phyloP scores from a whole-genome alignment of 1,140 invertebrate genomes.

The Hesperophylax magnus region DNA sequence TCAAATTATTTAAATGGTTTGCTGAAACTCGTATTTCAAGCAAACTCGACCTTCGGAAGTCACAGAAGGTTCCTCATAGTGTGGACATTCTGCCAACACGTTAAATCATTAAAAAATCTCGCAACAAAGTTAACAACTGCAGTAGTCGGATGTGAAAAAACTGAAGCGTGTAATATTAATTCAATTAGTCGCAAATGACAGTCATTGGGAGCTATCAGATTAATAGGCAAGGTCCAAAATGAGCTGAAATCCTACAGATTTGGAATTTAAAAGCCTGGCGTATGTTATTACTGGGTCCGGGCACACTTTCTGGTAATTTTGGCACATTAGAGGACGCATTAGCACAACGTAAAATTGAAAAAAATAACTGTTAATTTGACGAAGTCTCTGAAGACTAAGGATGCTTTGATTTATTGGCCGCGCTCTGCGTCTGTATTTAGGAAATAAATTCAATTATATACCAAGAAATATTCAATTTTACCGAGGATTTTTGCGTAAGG shows the following conservation, averaged over 20 bases:
- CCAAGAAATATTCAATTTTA: too few relatives aligned
- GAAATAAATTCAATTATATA: too few relatives aligned
- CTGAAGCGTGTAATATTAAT: conserved; percentile 13
- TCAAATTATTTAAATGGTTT: too few relatives aligned
- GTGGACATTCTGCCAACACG: too few relatives aligned
- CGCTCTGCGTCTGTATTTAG: background rate
- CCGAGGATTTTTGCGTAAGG: too few relatives aligned
- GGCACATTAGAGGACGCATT: conserved; percentile 17
- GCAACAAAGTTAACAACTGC: background rate
- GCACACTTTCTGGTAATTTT: conserved; percentile 29
- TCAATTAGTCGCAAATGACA: conserved; percentile 13
- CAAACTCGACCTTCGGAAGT: too few relatives aligned
- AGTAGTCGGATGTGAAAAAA: conserved; percentile 7
- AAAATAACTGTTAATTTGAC: conserved; percentile 16
- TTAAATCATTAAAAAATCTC: background rate
- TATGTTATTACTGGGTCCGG: background rate
- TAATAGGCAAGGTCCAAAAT: conserved; percentile 14
- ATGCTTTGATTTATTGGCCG: background rate
- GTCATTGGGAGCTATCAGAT: conserved; percentile 11
- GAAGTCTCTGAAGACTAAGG: background rate
- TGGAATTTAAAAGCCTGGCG: background rate
- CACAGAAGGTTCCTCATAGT: too few relatives aligned
- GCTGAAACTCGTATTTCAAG: too few relatives aligned
- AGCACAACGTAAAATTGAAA: conserved; percentile 15
- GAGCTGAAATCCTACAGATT: background rate